Percentiles rank a stretch among this genome's conserved stretches.
These are phyloP conservation scores for Pocillopora grandis DNA, from an alignment of 92 coral and sea anemone species.

Conservation along the genomic window DNA sequence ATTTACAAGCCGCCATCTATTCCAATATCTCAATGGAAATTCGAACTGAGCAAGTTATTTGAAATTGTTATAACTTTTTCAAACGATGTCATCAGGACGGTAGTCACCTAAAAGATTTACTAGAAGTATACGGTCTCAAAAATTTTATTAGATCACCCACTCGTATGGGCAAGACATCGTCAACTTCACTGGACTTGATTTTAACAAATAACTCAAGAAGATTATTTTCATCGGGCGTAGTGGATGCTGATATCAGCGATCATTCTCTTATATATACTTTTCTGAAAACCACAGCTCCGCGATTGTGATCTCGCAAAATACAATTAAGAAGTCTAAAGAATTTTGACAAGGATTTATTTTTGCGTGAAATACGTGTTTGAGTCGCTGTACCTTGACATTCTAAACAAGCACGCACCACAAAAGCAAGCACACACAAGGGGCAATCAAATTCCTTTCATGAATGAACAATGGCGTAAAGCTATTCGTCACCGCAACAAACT, in stretches of 20 bases:
- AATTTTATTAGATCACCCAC: constrained; percentile 42
- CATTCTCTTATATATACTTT: constrained; percentile 52
- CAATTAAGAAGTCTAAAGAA: constrained; percentile 51
- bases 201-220: constrained; percentile 49
- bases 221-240: constrained; percentile 46
- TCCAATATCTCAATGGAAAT: constrained; percentile 46
- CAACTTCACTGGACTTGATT: constrained; percentile 39
- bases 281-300: constrained; percentile 41
- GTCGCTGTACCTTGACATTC: constrained; percentile 41
- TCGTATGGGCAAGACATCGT: constrained; percentile 25
- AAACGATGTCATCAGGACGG: constrained; percentile 44
- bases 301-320: constrained; percentile 57
- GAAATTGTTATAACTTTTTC: constrained; percentile 47
- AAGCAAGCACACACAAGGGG: constrained; percentile 45
- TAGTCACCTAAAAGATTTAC: constrained; percentile 31
- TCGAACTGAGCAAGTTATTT: constrained; percentile 40
- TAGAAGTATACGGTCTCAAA: constrained; percentile 30
- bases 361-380: constrained; percentile 54
- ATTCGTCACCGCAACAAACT: too few relatives aligned
- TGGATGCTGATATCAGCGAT: constrained; percentile 60
- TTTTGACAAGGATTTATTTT: constrained; percentile 42
- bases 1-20: constrained; percentile 59
- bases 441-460: constrained; percentile 50
- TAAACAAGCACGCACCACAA: constrained; percentile 37
- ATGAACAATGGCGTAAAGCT: not conserved